These are phyloP conservation scores for Notechis scutatus DNA, from an alignment of 2,113 vertebrate genomes.

Conservation along the genomic window DNA sequence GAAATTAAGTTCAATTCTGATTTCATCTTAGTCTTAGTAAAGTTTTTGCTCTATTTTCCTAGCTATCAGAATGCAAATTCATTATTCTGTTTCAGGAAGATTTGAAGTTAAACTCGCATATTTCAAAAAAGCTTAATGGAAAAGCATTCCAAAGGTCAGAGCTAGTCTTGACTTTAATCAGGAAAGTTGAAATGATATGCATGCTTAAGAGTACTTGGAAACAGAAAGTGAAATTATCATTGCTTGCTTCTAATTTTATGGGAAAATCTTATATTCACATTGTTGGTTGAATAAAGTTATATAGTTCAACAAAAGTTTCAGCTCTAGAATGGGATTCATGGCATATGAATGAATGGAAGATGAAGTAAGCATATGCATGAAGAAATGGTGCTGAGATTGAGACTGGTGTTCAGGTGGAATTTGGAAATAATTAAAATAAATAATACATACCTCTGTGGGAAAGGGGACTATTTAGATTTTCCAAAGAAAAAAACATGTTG, in stretches of 20 bases:
- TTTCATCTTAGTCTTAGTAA: constrained; percentile 37
- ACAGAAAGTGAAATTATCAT: background rate
- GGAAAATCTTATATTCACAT: background rate
- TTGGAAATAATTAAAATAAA: background rate
- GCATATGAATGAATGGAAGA: background rate
- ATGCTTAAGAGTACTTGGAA: constrained; percentile 13
- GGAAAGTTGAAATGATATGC: constrained; percentile 13
- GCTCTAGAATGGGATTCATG: background rate
- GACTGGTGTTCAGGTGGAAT: background rate
- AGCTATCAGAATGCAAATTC: background rate
- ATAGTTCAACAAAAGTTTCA: background rate
- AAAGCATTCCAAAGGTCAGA: background rate
- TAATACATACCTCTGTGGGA: background rate
- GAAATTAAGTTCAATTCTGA: background rate
- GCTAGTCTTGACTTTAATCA: constrained; percentile 17
- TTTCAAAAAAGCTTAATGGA: background rate
- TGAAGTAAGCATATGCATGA: background rate
- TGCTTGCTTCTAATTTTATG: background rate
- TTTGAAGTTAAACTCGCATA: background rate
- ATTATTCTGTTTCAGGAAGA: background rate
- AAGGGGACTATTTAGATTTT: background rate
- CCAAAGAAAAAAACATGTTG: background rate
- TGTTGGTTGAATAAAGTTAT: background rate
- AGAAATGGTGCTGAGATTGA: background rate
- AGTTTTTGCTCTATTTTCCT: constrained; percentile 1